These are phyloP conservation scores for Chaenodraco wilsoni DNA, from an alignment of 2,797 vertebrate species.

Conservation along the genomic window DNA sequence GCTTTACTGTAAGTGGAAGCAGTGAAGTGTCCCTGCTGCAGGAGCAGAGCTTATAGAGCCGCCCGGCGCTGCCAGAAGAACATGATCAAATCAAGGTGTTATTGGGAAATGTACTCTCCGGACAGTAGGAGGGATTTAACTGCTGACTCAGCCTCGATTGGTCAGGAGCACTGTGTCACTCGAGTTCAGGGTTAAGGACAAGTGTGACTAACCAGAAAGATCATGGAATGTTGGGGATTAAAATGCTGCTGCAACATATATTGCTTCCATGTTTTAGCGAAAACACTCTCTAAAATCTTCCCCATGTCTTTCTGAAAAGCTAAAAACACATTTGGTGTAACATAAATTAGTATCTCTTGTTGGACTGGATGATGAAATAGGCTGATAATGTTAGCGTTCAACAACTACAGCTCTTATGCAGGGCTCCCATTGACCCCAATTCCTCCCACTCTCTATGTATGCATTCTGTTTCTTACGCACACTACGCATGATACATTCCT, in stretches of 20 bases:
- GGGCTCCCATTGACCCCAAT: neutral
- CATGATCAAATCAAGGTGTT: constrained; percentile 51
- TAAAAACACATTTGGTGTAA: neutral
- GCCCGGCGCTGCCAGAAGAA: constrained; percentile 27
- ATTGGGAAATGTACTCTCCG: constrained; percentile 49
- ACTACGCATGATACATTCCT: neutral
- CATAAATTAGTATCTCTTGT: neutral
- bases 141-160: constrained; percentile 73
- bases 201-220: constrained; percentile 40
- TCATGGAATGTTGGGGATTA: constrained; percentile 32
- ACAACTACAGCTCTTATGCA: neutral
- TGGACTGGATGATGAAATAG: constrained; percentile 4
- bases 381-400: neutral
- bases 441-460: constrained; percentile 6
- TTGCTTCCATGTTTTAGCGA: neutral
- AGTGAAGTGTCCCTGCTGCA: constrained; percentile 30
- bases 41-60: constrained; percentile 30
- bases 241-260: constrained; percentile 24
- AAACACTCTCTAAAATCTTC: neutral
- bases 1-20: constrained; percentile 35
- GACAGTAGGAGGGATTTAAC: constrained; percentile 41
- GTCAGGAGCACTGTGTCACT: constrained; percentile 50
- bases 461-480: neutral
- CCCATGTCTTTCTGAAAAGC: neutral
- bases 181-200: constrained; percentile 52